These are phyloP conservation scores for Raja brachyura DNA, from an alignment of 2,113 vertebrate species.

Conservation along the genomic window DNA sequence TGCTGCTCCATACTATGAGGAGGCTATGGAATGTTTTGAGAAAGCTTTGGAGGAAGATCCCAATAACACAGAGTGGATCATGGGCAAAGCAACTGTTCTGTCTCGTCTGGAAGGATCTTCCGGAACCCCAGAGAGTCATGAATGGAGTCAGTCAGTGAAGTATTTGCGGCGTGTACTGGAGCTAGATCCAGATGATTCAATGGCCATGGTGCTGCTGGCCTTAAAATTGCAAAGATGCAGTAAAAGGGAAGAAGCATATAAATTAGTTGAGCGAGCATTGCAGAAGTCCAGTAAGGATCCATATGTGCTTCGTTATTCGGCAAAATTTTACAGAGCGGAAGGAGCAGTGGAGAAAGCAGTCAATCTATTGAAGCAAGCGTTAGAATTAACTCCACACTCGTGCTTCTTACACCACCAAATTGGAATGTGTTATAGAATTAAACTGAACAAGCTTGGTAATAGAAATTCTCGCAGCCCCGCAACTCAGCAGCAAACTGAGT, in stretches of 20 bases:
- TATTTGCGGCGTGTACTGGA: slow-evolving; percentile 43
- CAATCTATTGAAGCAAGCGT: no score
- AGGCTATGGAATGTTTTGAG: no score
- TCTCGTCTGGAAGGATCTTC: slow-evolving; percentile 42
- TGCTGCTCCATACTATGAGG: no score
- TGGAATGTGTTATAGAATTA: no score
- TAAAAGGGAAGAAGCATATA: slow-evolving; percentile 25
- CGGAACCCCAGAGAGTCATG: neutral
- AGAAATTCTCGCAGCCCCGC: no score
- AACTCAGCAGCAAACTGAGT: no score
- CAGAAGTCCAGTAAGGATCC: slow-evolving; percentile 41
- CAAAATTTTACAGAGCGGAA: no score
- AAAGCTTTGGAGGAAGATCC: no score
- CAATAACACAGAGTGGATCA: slow-evolving; percentile 37
- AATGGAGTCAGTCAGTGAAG: slow-evolving; percentile 21
- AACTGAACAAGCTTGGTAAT: no score
- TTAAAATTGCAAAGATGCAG: slow-evolving; percentile 41
- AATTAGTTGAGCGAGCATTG: slow-evolving; percentile 43
- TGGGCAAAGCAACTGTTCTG: slow-evolving; percentile 24
- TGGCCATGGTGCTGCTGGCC: slow-evolving; percentile 45
- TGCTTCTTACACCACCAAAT: no score
- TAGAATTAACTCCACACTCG: no score
- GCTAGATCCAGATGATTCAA: slow-evolving; percentile 33
- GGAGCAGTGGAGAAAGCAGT: no score
- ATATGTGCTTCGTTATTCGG: slow-evolving; percentile 41